phyloP scores from a whole-genome alignment of 2,888 invertebrate genomes.

The Oithona nana region DNA sequence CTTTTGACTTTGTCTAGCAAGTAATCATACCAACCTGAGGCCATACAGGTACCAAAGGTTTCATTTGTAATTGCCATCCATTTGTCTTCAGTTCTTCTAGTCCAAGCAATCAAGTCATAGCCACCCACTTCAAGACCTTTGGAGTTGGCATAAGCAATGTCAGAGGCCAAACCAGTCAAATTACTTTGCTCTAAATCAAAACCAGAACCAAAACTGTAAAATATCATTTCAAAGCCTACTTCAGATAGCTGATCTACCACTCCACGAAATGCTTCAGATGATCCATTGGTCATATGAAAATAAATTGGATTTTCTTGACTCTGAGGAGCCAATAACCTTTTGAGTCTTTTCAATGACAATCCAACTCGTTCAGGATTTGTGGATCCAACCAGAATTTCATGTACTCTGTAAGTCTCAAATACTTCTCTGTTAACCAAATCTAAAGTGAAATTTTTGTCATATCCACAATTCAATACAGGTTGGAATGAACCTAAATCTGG shows the following conservation, averaged over 20 bases:
- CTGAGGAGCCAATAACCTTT: neutral
- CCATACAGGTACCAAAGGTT: neutral
- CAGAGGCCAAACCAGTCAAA: neutral
- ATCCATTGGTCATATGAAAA: conserved; percentile 3
- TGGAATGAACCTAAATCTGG: neutral
- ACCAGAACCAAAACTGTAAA: conserved; percentile 8
- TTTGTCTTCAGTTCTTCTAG: neutral
- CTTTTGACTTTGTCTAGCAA: neutral
- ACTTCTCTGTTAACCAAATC: neutral
- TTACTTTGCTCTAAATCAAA: neutral
- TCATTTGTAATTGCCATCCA: neutral
- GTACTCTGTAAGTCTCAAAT: neutral
- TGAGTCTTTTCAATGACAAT: neutral
- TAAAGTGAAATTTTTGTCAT: neutral
- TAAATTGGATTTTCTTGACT: conserved; percentile 7
- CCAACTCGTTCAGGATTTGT: neutral
- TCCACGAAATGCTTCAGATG: neutral
- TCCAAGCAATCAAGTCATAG: conserved; percentile 4
- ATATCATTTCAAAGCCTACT: conserved; percentile 10
- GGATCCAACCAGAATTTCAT: neutral
- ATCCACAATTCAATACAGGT: neutral
- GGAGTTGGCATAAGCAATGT: conserved; percentile 1
- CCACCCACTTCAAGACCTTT: conserved; percentile 5
- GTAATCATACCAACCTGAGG: neutral
- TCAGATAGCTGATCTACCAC: neutral